A percentile compares a stretch with the other conserved stretches of the same genome.
Conservation (phyloP, 2,113 vertebrate species). For the Gymnorhina tibicen region DNA sequence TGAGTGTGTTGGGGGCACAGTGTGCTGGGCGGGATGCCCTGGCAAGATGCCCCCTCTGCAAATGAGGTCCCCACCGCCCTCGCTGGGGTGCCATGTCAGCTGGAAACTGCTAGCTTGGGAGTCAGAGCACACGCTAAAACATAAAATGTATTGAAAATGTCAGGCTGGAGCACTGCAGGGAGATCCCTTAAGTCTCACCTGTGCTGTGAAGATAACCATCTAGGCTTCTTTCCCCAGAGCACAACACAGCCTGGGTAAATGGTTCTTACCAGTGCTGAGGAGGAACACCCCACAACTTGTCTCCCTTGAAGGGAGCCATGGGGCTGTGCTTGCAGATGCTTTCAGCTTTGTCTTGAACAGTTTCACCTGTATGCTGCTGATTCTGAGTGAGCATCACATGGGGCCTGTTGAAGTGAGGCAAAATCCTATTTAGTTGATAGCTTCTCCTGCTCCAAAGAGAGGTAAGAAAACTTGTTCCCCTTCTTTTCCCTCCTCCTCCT, state of each 20-base stretch:
- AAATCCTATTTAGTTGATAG: neutral
- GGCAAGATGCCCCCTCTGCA: fast-evolving
- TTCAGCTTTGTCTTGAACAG: neutral
- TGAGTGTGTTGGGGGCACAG: fast-evolving
- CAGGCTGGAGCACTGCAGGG: neutral
- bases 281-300: neutral
- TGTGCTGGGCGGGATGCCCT: fast-evolving
- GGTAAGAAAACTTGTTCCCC: neutral
- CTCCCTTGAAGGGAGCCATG: fast-evolving
- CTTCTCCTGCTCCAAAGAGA: neutral
- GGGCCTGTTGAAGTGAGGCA: neutral
- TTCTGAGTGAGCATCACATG: neutral
- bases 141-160: neutral
- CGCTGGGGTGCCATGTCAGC: fast-evolving
- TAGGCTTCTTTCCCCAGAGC: neutral
- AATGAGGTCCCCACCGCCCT: fast-evolving
- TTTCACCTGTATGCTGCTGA: neutral
- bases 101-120: neutral
- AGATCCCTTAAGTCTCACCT: neutral
- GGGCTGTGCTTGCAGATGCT: fast-evolving
- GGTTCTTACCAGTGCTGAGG: neutral
- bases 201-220: neutral
- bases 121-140: fast-evolving
- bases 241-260: neutral
- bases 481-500: neutral